Evolutionary conservation across 2,888 invertebrate genomes (phyloP).

Genomic region (Platycheirus albimanus): DNA sequence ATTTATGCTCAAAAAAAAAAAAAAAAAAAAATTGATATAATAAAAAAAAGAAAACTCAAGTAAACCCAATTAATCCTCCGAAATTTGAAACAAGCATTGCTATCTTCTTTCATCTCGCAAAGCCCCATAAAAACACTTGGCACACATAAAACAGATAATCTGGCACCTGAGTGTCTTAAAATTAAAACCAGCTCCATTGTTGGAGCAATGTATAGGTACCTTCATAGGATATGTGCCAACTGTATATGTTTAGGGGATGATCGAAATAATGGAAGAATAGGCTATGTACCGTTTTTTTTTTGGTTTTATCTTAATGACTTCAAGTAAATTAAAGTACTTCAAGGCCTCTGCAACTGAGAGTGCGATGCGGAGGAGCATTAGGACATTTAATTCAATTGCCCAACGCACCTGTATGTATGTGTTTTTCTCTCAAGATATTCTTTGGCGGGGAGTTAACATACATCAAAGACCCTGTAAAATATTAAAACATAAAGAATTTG

Average conservation of each 20-base stretch:
- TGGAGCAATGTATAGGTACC: constrained; percentile 3
- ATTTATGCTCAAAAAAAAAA: constrained; percentile 11
- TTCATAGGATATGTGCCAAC: constrained; percentile 10
- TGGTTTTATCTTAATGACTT: constrained; percentile 13
- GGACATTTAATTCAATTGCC: constrained; percentile 59
- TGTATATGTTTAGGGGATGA: neutral
- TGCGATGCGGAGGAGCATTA: constrained; percentile 21
- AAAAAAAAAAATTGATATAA: neutral
- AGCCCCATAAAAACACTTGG: constrained; percentile 68
- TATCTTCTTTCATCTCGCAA: constrained; percentile 16
- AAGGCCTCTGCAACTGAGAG: constrained; percentile 13
- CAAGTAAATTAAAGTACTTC: constrained; percentile 56
- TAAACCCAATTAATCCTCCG: constrained; percentile 70
- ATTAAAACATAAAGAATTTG: constrained; percentile 48
- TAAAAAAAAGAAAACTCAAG: constrained; percentile 22
- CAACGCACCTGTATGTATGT: constrained; percentile 50
- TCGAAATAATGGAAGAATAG: constrained; percentile 1
- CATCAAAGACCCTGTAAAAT: constrained; percentile 16
- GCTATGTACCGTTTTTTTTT: neutral
- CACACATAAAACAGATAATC: constrained; percentile 72
- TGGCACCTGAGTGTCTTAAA: constrained; percentile 74
- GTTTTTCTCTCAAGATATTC: neutral
- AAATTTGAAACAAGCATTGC: constrained; percentile 54
- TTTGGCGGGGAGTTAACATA: neutral
- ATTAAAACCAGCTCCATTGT: constrained; percentile 68